Evolutionary conservation across 1,140 invertebrate species (phyloP), one percentile per base, ranked within the genome.

Genomic region (Drosophila ercepeae): DNA sequence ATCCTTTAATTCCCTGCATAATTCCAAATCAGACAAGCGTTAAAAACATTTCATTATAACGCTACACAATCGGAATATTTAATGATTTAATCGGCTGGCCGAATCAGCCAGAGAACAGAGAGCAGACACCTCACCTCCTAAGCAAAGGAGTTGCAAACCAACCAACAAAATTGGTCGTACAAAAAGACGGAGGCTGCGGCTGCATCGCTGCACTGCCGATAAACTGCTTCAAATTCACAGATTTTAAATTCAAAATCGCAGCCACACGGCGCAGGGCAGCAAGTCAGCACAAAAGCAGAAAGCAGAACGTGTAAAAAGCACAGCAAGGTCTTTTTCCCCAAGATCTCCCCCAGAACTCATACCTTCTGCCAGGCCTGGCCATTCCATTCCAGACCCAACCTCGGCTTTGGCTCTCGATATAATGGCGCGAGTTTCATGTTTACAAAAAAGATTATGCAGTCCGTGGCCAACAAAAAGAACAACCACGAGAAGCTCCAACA

Each of bases 31-130:
- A 88, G 82, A 88, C 82, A 88, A 88, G 82, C 82, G 82, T 78
- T 89, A 90, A 90, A 86, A 90, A 90, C 89, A 89, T 90, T 90
- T 90, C 89, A 90, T 90, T 90, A 90, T 90, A 90, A 88, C 77
- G 89, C 89, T 89, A 90, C 89, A 90, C 89, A 90, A 90, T 90
- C 89, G 74, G 89, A 90, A 90, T 90, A 90, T 90, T 90, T 90
- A 90, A 90, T 90, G 89, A 90, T 90, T 90, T 90, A 90, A 90
- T 90, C 89, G 84, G 58, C 48, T 41, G 57, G 39, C 39, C 55
- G 58, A 70, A 89, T 86, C 86, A 72, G 76, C 16, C 36, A 77
- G 59, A 65, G 41, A 61, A 27, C 63, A 14, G 32, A 16, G 32
- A 71, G 45, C 55, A 67, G 82, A 88, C 81, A 86, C 81, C 77